Percentiles rank a stretch among this genome's conserved stretches.
Conservation (phyloP, 2,888 invertebrate species). For the Itoplectis maculator region DNA sequence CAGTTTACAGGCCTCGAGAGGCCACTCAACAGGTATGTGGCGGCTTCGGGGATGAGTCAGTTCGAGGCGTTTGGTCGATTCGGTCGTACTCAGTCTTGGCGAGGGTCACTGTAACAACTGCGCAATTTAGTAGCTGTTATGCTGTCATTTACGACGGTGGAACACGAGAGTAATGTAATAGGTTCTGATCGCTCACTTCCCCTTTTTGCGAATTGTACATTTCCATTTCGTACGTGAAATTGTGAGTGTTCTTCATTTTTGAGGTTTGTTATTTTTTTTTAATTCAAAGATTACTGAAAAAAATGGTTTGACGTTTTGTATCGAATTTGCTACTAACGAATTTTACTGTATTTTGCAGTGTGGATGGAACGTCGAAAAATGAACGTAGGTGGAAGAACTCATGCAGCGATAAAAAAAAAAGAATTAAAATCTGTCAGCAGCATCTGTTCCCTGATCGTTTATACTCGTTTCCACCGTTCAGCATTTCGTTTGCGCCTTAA, state of each 20-base stretch:
- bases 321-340: too few species aligned
- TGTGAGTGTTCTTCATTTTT: neutral
- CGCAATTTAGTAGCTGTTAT: neutral
- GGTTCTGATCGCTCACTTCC: neutral
- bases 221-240: neutral
- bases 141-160: neutral
- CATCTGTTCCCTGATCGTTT: conserved; percentile 2
- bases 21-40: conserved; percentile 75
- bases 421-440: neutral
- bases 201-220: too few species aligned
- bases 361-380: too few species aligned
- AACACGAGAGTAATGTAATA: neutral
- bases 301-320: too few species aligned
- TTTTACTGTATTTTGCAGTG: too few species aligned
- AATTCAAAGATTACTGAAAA: too few species aligned
- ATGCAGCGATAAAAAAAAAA: too few species aligned
- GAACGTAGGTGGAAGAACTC: too few species aligned
- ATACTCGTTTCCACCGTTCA: neutral
- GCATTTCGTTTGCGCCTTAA: neutral
- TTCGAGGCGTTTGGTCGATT: conserved; percentile 55
- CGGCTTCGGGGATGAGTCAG: conserved; percentile 52
- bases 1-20: conserved; percentile 71
- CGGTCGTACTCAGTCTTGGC: conserved; percentile 54
- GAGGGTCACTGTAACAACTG: conserved; percentile 1
- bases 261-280: neutral